These are phyloP conservation scores for Halcyon smyrnensis DNA, from an alignment of 2,797 vertebrate genomes.

Conservation along the genomic window DNA sequence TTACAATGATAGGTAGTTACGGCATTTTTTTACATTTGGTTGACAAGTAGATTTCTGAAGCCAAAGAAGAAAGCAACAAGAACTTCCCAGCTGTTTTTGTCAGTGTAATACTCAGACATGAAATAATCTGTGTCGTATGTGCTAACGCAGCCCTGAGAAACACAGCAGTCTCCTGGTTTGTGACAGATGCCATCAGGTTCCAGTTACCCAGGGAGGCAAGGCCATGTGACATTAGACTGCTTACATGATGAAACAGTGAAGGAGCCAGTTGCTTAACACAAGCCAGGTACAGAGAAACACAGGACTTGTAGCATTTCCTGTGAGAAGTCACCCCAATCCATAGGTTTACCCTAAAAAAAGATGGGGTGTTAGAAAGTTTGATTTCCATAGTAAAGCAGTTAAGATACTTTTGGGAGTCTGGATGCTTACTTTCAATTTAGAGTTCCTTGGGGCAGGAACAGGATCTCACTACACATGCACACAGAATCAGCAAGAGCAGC, in stretches of 20 bases:
- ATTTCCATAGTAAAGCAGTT: neutral
- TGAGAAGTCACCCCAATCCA: neutral
- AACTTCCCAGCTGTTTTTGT: neutral
- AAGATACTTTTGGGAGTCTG: neutral
- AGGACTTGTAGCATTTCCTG: neutral
- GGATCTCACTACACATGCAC: neutral
- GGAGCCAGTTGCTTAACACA: neutral
- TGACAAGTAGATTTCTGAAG: neutral
- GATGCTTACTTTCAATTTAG: neutral
- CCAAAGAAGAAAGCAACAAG: neutral
- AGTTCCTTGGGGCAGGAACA: neutral
- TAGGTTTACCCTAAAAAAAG: neutral
- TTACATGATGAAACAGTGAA: too few relatives aligned
- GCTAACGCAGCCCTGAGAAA: neutral
- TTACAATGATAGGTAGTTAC: neutral
- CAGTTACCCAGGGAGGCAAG: neutral
- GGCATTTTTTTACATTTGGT: neutral
- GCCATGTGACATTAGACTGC: too few relatives aligned
- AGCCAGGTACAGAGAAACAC: neutral
- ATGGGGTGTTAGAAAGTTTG: neutral
- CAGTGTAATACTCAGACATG: neutral
- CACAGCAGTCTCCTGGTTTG: neutral
- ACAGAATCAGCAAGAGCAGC: neutral
- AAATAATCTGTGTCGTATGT: neutral
- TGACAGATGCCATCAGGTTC: neutral